Conservation (phyloP, 2,888 invertebrate genomes). For the Smittia sp. region DNA sequence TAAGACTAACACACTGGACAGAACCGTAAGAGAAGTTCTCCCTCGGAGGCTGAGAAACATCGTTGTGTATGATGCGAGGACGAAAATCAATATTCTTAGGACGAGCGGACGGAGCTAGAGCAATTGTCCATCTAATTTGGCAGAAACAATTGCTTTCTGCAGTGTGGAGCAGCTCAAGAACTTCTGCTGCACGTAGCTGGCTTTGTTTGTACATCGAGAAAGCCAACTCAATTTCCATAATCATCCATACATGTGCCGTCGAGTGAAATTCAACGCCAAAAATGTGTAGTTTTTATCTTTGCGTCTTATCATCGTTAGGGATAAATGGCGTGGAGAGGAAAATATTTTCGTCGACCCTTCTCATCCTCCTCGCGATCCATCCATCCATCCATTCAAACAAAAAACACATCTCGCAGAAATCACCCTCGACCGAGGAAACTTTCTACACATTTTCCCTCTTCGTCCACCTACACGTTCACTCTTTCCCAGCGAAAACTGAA, state of each 20-base stretch:
- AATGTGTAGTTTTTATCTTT: constrained; percentile 20
- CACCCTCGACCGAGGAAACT: constrained; percentile 6
- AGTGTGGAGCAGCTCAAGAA: background rate
- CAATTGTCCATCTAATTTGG: constrained; percentile 12
- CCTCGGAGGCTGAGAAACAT: background rate
- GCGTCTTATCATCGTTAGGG: constrained; percentile 30
- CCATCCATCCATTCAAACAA: background rate
- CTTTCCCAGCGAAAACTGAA: constrained; percentile 11
- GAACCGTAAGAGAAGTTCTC: background rate
- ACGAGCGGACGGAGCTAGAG: background rate
- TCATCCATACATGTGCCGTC: constrained; percentile 4
- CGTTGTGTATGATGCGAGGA: background rate
- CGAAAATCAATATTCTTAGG: constrained; percentile 1
- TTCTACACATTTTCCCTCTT: background rate
- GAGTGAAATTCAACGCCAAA: constrained; percentile 10
- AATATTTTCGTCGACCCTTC: background rate
- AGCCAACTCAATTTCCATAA: constrained; percentile 14
- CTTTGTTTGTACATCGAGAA: background rate
- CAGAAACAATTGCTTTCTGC: constrained; percentile 6
- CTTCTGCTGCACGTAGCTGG: background rate
- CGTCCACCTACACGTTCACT: background rate
- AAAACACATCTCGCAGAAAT: constrained; percentile 24
- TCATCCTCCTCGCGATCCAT: background rate
- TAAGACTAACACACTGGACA: constrained; percentile 5
- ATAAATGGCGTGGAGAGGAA: constrained; percentile 17